Evolutionary conservation across 2,888 invertebrate genomes (phyloP), one percentile per base, ranked within the genome.

Genomic region (Drosophila bunnanda): DNA sequence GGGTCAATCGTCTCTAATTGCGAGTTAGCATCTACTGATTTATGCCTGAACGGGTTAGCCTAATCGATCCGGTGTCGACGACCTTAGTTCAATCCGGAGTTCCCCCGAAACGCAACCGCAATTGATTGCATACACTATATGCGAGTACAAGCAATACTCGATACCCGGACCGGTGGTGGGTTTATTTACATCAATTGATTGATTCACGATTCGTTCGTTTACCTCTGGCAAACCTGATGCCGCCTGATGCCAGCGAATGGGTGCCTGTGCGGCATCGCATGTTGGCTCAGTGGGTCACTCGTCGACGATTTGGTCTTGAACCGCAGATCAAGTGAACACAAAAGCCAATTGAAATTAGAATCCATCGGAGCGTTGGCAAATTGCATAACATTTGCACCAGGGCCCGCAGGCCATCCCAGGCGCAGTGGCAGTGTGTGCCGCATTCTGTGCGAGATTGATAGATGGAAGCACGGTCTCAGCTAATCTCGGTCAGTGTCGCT

Each of bases 401-500:
- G 57, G 67, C 38, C 53, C 44, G 50, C 65, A 68, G 41, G 34
- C 44, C 15, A 55, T 12, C 17, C 25, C 65, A 20, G 43, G 15
- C 41, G 38, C 68, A 56, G 32, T 28, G 48, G 48, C 59, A 54
- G 38, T 17, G n/a, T 64, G 59, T 30, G 17, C 10, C 25, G 17
- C 46, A 46, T 22, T 32, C 25, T 54, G 30, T 57, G 32, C 52
- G 62, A 39, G 58, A 72, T 61, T 53, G 61, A 72, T 80, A 74
- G 79, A 79, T 89, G 76, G 78, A 74, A 75, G 67, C 25, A n/a
- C 72, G 72, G 44, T 44, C 44, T 75, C 77, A 69, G 67, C 61
- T 74, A 86, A 86, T 89, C 89, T 86, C 85, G 85, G 85, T 82
- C 85, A 84, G 54, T 87, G 89, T 87, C 80, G 77, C 85, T 86